A percentile compares a stretch with the other conserved stretches of the same genome.
Conservation (phyloP, 1,140 invertebrate genomes). For the Gryon sp. region DNA sequence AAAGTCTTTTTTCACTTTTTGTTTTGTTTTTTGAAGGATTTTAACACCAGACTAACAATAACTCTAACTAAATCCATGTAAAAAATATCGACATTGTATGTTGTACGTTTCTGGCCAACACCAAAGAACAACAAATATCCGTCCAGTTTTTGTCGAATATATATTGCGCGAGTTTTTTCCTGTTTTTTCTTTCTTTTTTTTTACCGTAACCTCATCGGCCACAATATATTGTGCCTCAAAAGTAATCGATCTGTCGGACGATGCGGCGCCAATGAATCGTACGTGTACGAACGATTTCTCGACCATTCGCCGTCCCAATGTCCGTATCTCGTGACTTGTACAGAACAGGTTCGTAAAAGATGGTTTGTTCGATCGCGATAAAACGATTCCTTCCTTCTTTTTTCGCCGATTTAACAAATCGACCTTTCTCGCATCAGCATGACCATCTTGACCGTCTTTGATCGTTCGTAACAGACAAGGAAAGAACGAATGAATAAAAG, state of each 20-base stretch:
- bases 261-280: slow-evolving; percentile 72
- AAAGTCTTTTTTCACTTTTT: too few species aligned
- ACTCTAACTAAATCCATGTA: too few species aligned
- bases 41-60: too few species aligned
- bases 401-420: slow-evolving; percentile 71
- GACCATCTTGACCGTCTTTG: slow-evolving; percentile 54
- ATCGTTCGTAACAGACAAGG: slow-evolving; percentile 5
- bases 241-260: slow-evolving; percentile 72
- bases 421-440: slow-evolving; percentile 56
- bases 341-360: slow-evolving; percentile 62
- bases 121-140: slow-evolving; percentile 40
- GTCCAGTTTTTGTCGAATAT: slow-evolving; percentile 21
- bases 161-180: slow-evolving; percentile 26
- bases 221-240: slow-evolving; percentile 59
- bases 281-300: slow-evolving; percentile 66
- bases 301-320: slow-evolving; percentile 42
- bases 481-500: slow-evolving; percentile 1
- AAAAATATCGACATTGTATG: too few species aligned
- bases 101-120: too few species aligned
- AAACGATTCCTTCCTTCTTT: slow-evolving; percentile 62
- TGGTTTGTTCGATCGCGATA: slow-evolving; percentile 71
- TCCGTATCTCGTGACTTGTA: slow-evolving; percentile 30
- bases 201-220: slow-evolving; percentile 53
- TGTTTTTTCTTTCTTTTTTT: too few species aligned
- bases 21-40: too few species aligned